Base-by-base conservation (phyloP, 2,797 vertebrate species). In the Neosalanx taihuensis region DNA sequence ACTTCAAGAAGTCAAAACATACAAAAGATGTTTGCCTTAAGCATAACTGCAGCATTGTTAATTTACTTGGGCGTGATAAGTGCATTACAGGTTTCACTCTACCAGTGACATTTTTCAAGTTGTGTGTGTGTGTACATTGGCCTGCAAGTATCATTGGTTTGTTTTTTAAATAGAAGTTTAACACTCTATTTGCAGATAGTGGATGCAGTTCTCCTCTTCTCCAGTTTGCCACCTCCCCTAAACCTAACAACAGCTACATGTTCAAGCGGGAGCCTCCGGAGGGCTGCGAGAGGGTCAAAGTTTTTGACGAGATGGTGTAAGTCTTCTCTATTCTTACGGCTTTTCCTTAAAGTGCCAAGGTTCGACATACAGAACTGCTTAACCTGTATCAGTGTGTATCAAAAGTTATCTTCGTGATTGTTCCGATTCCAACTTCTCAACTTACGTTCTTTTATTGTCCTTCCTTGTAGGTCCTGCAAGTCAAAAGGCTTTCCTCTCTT, bases 191-290 rank as follows among this genome's bases (percentile, higher is more conserved):
- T 92, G 82, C 93, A 98, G 97, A 97, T 86, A 89, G 91, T 85
- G 91, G 95, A 84, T 96, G 94, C 92, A 94, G 93, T 88, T 99
- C 97, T 89, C 97, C 97, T 85, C 94, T 98, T 76, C 97, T 95
- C 85, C 97, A 96, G 91, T 98, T 98, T 80, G 95, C 97, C 86
- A 96, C 96, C 72, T 99, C 97, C 87, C 97, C 97, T 88, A 99
- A 97, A 93, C 97, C 97, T 72, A 99, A 99, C 95, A 98, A 98
- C 96, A 99, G 97, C 94, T 98, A 96, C 93, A 98, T 95, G 95
- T 99, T 99, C 94, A 99, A 99, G 90, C 94, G 97, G 74, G 96
- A 98, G 89, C 97, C 97, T 90, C 97, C 97, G 61, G 97, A 99
- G 92, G 97, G 97, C 91, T 99, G 97, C 67, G 97, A 99, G 94